A percentile compares a stretch with the other conserved stretches of the same genome.
phyloP scores from a whole-genome alignment of 2,113 vertebrate genomes.

The Oreochromis aureus region DNA sequence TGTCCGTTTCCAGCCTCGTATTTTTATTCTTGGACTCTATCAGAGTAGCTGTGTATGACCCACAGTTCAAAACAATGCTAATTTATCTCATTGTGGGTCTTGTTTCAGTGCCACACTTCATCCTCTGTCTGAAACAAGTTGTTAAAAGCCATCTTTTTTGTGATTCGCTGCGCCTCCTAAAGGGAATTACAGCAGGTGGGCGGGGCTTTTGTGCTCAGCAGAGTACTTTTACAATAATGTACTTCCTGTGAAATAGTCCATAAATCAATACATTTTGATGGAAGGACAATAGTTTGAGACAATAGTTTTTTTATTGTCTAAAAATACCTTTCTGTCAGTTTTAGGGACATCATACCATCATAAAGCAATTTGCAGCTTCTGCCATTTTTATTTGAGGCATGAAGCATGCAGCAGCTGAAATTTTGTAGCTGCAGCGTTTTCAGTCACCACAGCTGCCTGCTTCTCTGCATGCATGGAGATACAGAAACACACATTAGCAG shows the following conservation, averaged over 20 bases:
- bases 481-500: background rate
- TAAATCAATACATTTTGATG: fast-evolving
- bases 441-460: background rate
- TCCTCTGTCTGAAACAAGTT: background rate
- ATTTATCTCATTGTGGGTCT: background rate
- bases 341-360: background rate
- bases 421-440: background rate
- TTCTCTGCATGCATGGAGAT: background rate
- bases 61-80: fast-evolving
- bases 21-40: background rate
- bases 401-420: background rate
- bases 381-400: background rate
- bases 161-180: background rate
- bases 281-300: background rate
- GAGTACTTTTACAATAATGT: background rate
- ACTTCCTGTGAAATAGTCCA: background rate
- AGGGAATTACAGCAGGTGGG: background rate
- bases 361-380: background rate
- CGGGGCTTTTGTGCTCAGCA: background rate
- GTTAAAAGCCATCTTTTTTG: background rate
- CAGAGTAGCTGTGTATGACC: background rate
- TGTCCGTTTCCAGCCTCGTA: background rate
- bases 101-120: background rate
- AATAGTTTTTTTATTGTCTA: background rate
- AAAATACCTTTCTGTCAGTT: background rate